These are phyloP conservation scores for Catonia carolina DNA, from an alignment of 2,888 invertebrate species.

Conservation along the genomic window DNA sequence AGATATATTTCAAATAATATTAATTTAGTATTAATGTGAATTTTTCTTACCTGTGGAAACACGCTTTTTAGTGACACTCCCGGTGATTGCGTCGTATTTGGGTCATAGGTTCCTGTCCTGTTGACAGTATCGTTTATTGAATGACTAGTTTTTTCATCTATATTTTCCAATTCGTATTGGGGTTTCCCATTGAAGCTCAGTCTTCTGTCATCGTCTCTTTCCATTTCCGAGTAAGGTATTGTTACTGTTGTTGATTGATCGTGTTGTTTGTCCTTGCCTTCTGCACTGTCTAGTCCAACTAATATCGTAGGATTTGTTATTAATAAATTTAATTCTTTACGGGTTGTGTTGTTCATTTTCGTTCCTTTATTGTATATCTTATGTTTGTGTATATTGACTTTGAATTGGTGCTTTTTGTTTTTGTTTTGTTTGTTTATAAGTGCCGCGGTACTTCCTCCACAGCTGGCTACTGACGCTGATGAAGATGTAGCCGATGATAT, in stretches of 20 bases:
- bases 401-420: conserved; percentile 25
- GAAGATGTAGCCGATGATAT: conserved; percentile 35
- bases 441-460: conserved; percentile 33
- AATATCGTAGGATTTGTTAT: conserved; percentile 29
- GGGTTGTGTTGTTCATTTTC: conserved; percentile 29
- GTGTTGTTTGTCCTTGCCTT: conserved; percentile 44
- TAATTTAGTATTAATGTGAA: too few species aligned
- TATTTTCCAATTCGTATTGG: neutral
- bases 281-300: conserved; percentile 20
- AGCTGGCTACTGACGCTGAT: conserved; percentile 33
- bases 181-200: neutral
- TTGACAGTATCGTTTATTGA: too few species aligned
- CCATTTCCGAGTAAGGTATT: conserved; percentile 15
- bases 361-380: conserved; percentile 28
- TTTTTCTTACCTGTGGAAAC: too few species aligned
- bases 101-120: too few species aligned
- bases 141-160: neutral
- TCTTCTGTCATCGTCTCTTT: conserved; percentile 7
- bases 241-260: conserved; percentile 21
- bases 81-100: too few species aligned
- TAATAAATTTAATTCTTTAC: conserved; percentile 36
- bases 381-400: conserved; percentile 27
- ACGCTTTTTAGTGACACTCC: too few species aligned
- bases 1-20: too few species aligned
- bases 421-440: conserved; percentile 30